Evolutionary conservation across 2,113 vertebrate species (phyloP).

Genomic region (Tragulus kanchil): DNA sequence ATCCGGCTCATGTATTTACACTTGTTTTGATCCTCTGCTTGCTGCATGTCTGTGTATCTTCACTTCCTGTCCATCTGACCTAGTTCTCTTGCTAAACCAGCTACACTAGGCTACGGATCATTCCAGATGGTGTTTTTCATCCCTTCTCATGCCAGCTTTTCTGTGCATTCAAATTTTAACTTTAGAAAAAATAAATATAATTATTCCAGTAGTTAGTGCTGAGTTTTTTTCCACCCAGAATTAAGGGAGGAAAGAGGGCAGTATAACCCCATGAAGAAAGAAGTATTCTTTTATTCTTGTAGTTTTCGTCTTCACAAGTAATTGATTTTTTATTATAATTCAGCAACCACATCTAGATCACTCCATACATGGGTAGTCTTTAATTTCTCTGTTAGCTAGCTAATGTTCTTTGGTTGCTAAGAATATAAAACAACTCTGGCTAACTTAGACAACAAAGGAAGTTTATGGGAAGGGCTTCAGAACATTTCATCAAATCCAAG

Average conservation of each 20-base stretch:
- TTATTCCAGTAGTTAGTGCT: slow-evolving; percentile 1
- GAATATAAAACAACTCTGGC: not conserved
- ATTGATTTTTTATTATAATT: not conserved
- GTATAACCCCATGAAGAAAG: not conserved
- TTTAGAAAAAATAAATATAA: not conserved
- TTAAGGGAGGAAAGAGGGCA: not conserved
- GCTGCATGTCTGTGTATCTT: not conserved
- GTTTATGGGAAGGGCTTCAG: not conserved
- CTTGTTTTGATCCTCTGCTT: not conserved
- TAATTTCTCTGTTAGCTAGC: not conserved
- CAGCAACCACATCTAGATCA: not conserved
- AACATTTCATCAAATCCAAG: not conserved
- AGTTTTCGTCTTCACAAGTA: not conserved
- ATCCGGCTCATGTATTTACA: not conserved
- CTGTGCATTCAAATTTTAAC: not conserved
- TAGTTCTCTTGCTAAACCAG: not conserved
- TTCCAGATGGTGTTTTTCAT: not conserved
- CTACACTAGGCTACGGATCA: not conserved
- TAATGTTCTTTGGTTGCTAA: not conserved
- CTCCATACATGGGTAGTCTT: not conserved
- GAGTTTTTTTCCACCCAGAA: not conserved
- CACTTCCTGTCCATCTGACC: not conserved
- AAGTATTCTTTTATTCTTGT: not conserved
- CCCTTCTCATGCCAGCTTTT: not conserved
- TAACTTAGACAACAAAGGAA: not conserved